These are phyloP conservation scores for Ophioninae sp. DNA, from an alignment of 2,888 invertebrate genomes.

Conservation along the genomic window DNA sequence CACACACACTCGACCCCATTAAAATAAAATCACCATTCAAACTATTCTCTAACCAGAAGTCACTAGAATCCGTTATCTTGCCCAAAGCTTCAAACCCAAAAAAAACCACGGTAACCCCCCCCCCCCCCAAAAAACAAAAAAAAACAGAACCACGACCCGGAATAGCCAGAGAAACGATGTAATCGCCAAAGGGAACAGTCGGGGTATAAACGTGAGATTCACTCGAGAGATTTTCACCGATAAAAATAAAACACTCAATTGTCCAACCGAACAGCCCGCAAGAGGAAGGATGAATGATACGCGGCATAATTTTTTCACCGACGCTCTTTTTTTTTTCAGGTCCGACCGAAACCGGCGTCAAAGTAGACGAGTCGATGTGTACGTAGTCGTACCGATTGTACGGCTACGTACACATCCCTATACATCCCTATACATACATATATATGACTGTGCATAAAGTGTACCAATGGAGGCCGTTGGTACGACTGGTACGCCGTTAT, in stretches of 20 bases:
- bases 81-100: not conserved
- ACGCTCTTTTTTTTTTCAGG: slow-evolving; percentile 37
- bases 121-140: not conserved
- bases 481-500: slow-evolving; percentile 56
- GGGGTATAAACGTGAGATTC: slow-evolving; percentile 32
- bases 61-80: not conserved
- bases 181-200: slow-evolving; percentile 37
- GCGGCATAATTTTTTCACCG: slow-evolving; percentile 57
- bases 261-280: slow-evolving; percentile 32
- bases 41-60: too few relatives aligned
- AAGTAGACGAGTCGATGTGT: slow-evolving; percentile 39
- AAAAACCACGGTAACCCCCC: not conserved
- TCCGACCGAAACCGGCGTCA: slow-evolving; percentile 44
- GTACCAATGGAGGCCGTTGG: slow-evolving; percentile 40
- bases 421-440: slow-evolving; percentile 9
- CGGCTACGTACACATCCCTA: too few relatives aligned
- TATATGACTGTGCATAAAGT: slow-evolving; percentile 16
- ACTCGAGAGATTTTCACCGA: slow-evolving; percentile 29
- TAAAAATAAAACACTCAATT: slow-evolving; percentile 53
- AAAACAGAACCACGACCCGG: not conserved
- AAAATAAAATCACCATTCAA: too few relatives aligned
- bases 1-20: too few relatives aligned
- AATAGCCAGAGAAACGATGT: slow-evolving; percentile 8
- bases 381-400: slow-evolving; percentile 27
- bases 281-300: slow-evolving; percentile 46